Evolutionary conservation across 2,888 invertebrate genomes (phyloP).

Genomic region (Heterodera filipjevi): DNA sequence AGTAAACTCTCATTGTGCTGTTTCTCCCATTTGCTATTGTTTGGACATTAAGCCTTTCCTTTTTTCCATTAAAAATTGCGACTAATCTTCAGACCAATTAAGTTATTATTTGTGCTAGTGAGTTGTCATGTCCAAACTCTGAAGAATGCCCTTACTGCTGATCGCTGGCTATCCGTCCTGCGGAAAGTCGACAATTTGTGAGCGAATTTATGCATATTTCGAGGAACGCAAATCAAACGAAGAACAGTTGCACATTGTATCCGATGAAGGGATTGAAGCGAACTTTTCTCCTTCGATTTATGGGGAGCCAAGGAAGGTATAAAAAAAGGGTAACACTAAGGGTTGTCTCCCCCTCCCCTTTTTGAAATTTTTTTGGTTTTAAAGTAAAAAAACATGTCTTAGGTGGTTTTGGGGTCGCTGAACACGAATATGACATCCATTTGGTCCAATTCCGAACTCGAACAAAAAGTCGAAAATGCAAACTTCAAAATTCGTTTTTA

Average conservation of each 20-base stretch:
- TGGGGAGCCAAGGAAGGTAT: constrained; percentile 47
- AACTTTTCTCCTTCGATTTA: constrained; percentile 43
- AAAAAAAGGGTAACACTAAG: too few species aligned
- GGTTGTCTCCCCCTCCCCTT: too few species aligned
- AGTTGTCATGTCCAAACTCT: too few species aligned
- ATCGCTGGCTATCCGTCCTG: constrained; percentile 59
- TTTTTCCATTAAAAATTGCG: not conserved
- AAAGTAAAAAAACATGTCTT: too few species aligned
- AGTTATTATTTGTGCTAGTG: too few species aligned
- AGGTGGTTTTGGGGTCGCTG: too few species aligned
- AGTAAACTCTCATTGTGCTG: not conserved
- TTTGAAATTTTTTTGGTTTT: too few species aligned
- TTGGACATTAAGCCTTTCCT: not conserved
- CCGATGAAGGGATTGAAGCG: constrained; percentile 47
- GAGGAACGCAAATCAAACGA: constrained; percentile 27
- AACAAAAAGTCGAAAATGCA: too few species aligned
- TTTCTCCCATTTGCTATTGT: not conserved
- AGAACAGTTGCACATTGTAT: constrained; percentile 38
- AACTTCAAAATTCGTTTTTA: too few species aligned
- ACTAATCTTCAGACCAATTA: too few species aligned
- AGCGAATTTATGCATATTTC: constrained; percentile 46
- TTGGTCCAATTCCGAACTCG: too few species aligned
- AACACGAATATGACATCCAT: too few species aligned
- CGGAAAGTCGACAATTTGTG: constrained; percentile 60
- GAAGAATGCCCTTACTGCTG: constrained; percentile 57